Percentiles rank a stretch among this genome's conserved stretches.
These are phyloP conservation scores for Champsocephalus gunnari DNA, from an alignment of 2,797 vertebrate genomes.

Conservation along the genomic window DNA sequence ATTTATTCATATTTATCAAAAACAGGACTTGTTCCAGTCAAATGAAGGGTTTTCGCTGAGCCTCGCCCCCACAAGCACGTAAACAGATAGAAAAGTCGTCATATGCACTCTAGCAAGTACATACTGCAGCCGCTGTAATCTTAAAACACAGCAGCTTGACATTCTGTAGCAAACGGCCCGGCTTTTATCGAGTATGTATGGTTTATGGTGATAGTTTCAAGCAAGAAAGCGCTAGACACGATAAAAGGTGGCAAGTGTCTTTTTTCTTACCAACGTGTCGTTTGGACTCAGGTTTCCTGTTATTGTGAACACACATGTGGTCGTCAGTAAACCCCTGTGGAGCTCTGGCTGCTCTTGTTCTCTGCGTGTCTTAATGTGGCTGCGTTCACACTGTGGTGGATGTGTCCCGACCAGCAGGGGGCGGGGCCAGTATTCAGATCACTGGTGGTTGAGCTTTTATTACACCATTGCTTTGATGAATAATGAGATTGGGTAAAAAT, in stretches of 20 bases:
- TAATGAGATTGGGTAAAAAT: too few relatives aligned
- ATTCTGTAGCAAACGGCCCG: background rate
- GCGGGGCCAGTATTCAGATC: fast-evolving
- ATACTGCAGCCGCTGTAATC: background rate
- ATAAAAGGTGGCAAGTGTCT: background rate
- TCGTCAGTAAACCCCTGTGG: background rate
- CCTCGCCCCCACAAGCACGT: background rate
- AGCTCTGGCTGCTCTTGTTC: background rate
- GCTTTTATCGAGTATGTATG: too few relatives aligned
- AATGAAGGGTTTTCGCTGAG: conserved; percentile 29
- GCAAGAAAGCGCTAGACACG: too few relatives aligned
- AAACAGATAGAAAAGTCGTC: background rate
- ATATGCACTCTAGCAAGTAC: background rate
- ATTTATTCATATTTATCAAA: conserved; percentile 68
- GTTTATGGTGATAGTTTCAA: background rate
- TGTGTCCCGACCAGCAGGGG: conserved; percentile 18
- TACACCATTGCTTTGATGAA: background rate
- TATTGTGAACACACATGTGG: background rate
- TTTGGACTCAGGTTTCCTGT: background rate
- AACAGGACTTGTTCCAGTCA: conserved; percentile 2
- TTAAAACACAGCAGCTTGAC: background rate
- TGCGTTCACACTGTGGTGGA: conserved; percentile 26
- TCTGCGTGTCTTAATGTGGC: background rate
- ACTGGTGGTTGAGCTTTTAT: background rate
- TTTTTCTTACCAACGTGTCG: background rate